Conservation (phyloP, 2,797 vertebrate species). For the Eospalax fontanierii region DNA sequence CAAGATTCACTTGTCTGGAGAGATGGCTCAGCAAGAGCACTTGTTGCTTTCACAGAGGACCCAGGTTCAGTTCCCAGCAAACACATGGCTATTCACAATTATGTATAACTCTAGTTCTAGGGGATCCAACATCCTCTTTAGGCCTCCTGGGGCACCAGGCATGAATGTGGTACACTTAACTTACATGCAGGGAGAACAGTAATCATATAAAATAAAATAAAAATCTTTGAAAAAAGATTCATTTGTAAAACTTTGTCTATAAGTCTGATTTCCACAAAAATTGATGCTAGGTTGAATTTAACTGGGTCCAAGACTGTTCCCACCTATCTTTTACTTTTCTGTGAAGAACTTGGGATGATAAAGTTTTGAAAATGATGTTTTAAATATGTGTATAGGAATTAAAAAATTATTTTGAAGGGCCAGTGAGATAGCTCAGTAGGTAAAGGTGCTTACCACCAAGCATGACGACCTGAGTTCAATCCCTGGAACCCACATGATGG, state of each 20-base stretch:
- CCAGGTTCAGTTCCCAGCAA: too few relatives aligned
- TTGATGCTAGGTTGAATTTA: constrained; percentile 52
- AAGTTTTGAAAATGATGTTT: constrained; percentile 21
- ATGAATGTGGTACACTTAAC: too few relatives aligned
- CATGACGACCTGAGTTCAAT: neutral
- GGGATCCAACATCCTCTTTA: too few relatives aligned
- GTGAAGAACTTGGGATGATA: constrained; percentile 32
- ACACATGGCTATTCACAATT: too few relatives aligned
- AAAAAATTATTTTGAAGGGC: neutral
- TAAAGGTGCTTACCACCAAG: neutral
- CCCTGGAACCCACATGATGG: neutral
- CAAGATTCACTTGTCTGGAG: neutral
- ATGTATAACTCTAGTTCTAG: too few relatives aligned
- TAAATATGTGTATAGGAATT: constrained; percentile 66
- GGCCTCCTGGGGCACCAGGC: too few relatives aligned
- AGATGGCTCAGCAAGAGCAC: too few relatives aligned
- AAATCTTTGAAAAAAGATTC: neutral
- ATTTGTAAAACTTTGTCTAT: constrained; percentile 38
- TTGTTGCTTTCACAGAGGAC: too few relatives aligned
- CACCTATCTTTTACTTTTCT: constrained; percentile 56
- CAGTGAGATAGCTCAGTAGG: neutral
- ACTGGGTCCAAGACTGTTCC: constrained; percentile 19
- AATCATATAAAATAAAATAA: too few relatives aligned
- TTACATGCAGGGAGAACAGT: too few relatives aligned
- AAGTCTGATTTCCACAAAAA: constrained; percentile 58